Base-by-base conservation (phyloP, 2,888 invertebrate genomes). In the Scaptodrosophila latifasciaeformis region DNA sequence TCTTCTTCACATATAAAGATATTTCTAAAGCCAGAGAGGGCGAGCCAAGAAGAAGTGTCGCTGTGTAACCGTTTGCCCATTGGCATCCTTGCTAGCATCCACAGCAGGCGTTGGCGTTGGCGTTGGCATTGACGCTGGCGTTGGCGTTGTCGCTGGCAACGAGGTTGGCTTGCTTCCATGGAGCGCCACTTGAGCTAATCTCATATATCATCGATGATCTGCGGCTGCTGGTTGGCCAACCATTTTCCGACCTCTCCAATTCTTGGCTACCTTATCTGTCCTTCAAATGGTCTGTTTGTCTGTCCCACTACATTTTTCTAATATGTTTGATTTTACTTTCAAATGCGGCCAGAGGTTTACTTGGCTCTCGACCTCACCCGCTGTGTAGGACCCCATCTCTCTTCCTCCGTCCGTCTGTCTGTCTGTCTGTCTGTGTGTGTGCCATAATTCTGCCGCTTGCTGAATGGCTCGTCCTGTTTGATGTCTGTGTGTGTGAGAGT, bases 301-400 rank as follows among this genome's bases (percentile, higher is more conserved):
- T 48, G 50, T 47, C 34, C 46, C 45, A 54, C 24, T 24, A n/a
- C 62, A 58, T 62, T 68, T 67, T 76, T 69, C 67, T 65, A 78
- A 74, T 74, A 70, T 58, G 77, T 79, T 63, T 72, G 80, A 75
- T 75, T 75, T 75, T 75, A 75, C 74, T 75, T 75, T 75, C 74
- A 79, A 75, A 75, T 75, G 74, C 51, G 67, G 50, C 52, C 53
- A 51, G 56, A 52, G 54, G 39, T 49, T 39, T 18, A 12, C 39
- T 51, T 58, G 56, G 49, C 21, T 47, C 42, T 46, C 19, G 30
- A 30, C 40, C 19, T 40, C 40, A 19, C 19, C 19, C 18, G 19
- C 24, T 24, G 10, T n/a, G 40, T 10, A 40, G 18, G 9, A 17
- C 7, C 17, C 17, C 37, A 31, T 7, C 17, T 17, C 7, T 2